A percentile compares a stretch with the other conserved stretches of the same genome.
phyloP scores from a whole-genome alignment of 2,797 vertebrate genomes.

The Hyperoplus lanceolatus region DNA sequence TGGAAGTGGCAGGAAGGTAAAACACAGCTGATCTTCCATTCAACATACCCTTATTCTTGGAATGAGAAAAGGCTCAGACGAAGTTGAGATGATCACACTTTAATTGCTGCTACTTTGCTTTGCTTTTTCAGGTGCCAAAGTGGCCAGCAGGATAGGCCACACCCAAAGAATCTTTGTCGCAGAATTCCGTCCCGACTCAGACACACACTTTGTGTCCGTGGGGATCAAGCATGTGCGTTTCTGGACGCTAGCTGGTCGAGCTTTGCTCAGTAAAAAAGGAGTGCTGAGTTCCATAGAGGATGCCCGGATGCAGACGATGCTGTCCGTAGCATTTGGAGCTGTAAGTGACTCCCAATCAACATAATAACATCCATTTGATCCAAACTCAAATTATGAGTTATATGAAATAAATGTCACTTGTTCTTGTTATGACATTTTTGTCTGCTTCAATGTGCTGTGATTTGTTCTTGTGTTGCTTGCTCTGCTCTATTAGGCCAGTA shows the following conservation, averaged over 20 bases:
- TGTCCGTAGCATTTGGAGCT: slow-evolving; percentile 98
- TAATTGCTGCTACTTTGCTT: not conserved
- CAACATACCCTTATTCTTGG: not conserved
- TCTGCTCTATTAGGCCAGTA: slow-evolving; percentile 88
- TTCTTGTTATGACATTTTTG: slow-evolving; percentile 1
- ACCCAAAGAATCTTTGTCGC: slow-evolving; percentile 97
- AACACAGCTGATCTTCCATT: too few species aligned
- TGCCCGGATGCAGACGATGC: slow-evolving; percentile 98
- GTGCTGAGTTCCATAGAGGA: slow-evolving; percentile 94
- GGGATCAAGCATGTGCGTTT: slow-evolving; percentile 97
- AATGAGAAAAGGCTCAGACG: not conserved
- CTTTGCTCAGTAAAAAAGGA: slow-evolving; percentile 96
- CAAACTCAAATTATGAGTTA: not conserved
- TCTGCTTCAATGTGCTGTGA: slow-evolving; percentile 67
- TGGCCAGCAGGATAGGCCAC: slow-evolving; percentile 94
- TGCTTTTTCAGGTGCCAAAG: slow-evolving; percentile 91
- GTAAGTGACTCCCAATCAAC: slow-evolving; percentile 85
- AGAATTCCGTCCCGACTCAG: slow-evolving; percentile 98
- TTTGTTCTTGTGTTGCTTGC: slow-evolving; percentile 78
- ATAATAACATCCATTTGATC: not conserved
- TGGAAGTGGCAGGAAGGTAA: slow-evolving; percentile 99
- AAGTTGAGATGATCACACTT: not conserved
- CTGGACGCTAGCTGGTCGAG: slow-evolving; percentile 95
- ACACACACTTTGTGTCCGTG: slow-evolving; percentile 98
- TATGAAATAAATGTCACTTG: not conserved